Base-by-base conservation (phyloP, 2,113 vertebrate genomes). In the Onychorhynchus coronatus region DNA sequence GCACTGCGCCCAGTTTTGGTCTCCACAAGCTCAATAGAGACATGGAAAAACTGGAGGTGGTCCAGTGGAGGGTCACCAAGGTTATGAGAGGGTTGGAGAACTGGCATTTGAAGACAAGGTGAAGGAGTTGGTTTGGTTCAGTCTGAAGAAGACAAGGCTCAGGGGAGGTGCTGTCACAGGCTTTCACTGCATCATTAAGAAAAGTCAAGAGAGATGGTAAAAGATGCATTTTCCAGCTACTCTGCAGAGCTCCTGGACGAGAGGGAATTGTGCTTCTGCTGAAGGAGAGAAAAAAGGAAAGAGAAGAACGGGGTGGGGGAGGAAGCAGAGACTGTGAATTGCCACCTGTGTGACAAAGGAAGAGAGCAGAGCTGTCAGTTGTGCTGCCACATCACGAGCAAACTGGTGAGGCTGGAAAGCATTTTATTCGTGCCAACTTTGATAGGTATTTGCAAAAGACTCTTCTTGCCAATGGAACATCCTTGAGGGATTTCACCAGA, bases 291-390 rank as follows among this genome's bases (percentile, higher is more conserved):
- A 47, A 49, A 56, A 44, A 14, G 11, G n/a, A 27, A 41, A 58
- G 9, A 39, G 5, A 49, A 52, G 58, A 82, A 30, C 0, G 6
- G 41, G 14, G 12, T 1, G 4, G 10, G 21, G 18, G 2, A 5
- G 15, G 28, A 10, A 59, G 52, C 9, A 33, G 6, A 49, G 59
- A 2, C 4, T 41, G 35, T 58, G 21, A 44, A 22, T 71, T 86
- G 22, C 22, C 56, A 59, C 5, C 39, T 39, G 0, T 73, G 12
- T 67, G 28, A 82, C 50, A 77, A 67, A 75, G n/a, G 6, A 61
- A 72, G 52, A 82, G 14, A 52, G 55, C 41, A 70, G 31, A 70
- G 12, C 18, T 66, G 21, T 55, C 41, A 78, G 19, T 21, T 20
- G 20, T 47, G 16, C 44, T 77, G 33, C 53, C 55, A 50, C 35